These are phyloP conservation scores for Hemibagrus guttatus DNA, from an alignment of 2,797 vertebrate species.

Conservation along the genomic window DNA sequence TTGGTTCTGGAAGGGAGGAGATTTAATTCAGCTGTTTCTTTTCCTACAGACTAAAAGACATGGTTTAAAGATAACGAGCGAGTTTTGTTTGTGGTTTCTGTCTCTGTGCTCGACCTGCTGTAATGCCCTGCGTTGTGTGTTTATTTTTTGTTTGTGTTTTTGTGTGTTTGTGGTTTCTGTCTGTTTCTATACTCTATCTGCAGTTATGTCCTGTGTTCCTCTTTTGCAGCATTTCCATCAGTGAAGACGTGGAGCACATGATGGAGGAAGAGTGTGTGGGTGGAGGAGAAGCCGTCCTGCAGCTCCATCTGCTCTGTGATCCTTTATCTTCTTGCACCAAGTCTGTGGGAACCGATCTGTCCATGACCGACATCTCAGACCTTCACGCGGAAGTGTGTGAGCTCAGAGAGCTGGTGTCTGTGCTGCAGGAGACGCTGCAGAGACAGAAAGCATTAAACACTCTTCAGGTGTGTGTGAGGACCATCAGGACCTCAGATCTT, in stretches of 20 bases:
- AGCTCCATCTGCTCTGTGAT: slow-evolving; percentile 19
- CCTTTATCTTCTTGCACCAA: not conserved
- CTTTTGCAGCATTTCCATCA: not conserved
- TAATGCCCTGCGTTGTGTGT: not conserved
- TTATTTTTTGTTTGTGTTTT: too few species aligned
- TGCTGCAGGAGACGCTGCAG: slow-evolving; percentile 32
- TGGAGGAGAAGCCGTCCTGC: slow-evolving; percentile 16
- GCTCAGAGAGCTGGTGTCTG: slow-evolving; percentile 23
- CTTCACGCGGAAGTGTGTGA: slow-evolving; percentile 25
- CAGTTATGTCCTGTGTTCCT: not conserved
- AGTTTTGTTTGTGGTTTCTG: too few species aligned
- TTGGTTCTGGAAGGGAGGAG: too few species aligned
- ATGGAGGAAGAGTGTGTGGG: slow-evolving; percentile 14
- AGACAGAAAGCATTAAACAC: not conserved
- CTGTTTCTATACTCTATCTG: not conserved
- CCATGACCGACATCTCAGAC: slow-evolving; percentile 43
- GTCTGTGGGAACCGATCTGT: slow-evolving; percentile 42
- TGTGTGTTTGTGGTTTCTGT: too few species aligned
- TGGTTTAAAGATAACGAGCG: too few species aligned
- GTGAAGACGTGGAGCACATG: not conserved
- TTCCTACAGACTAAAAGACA: too few species aligned
- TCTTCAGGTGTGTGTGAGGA: not conserved
- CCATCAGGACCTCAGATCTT: not conserved
- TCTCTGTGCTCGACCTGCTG: not conserved
- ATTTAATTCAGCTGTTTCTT: too few species aligned